phyloP scores from a whole-genome alignment of 2,797 vertebrate species.

The Sebastes itinus region DNA sequence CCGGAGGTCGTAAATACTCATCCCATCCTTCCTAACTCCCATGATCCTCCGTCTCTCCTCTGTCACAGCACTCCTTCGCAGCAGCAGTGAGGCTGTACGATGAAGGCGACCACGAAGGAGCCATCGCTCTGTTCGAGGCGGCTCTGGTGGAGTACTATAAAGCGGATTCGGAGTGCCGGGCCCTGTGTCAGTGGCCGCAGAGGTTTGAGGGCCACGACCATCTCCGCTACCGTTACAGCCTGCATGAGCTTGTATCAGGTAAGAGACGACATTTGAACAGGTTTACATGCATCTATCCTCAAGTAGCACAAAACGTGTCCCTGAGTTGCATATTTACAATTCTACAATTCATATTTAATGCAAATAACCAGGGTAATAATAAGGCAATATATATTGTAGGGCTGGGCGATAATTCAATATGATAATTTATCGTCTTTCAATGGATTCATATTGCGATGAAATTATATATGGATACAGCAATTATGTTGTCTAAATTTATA shows the following conservation, averaged over 20 bases:
- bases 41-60: not conserved
- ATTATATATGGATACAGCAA: too few relatives aligned
- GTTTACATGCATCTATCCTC: not conserved
- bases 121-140: conserved; percentile 87
- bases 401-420: too few relatives aligned
- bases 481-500: too few relatives aligned
- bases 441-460: too few relatives aligned
- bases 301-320: not conserved
- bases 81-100: conserved; percentile 89
- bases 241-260: conserved; percentile 95
- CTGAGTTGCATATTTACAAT: not conserved
- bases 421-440: too few relatives aligned
- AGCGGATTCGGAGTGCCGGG: conserved; percentile 90
- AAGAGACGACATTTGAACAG: conserved; percentile 26
- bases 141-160: conserved; percentile 88
- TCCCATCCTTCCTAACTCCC: not conserved
- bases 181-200: conserved; percentile 91
- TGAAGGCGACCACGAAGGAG: conserved; percentile 80
- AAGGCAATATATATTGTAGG: too few relatives aligned
- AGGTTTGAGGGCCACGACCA: conserved; percentile 89
- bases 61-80: conserved; percentile 86
- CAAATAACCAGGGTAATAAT: not conserved
- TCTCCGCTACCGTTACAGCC: conserved; percentile 86
- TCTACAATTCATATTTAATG: not conserved
- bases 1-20: not conserved